These are phyloP conservation scores for Phalera bucephala DNA, from an alignment of 2,888 invertebrate species.

Conservation along the genomic window DNA sequence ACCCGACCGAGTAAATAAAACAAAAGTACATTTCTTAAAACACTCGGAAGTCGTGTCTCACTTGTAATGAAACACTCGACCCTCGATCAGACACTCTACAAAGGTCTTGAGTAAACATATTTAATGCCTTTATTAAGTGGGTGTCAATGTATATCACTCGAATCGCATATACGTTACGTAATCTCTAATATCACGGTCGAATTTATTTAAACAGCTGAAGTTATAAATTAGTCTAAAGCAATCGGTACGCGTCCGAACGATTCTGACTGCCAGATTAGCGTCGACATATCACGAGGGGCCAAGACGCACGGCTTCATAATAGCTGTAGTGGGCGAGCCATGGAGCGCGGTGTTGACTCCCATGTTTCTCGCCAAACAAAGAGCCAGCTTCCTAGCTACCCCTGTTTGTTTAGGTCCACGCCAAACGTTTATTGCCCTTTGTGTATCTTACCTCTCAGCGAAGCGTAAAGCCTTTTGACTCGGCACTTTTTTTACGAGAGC, in stretches of 20 bases:
- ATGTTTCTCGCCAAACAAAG: slow-evolving; percentile 80
- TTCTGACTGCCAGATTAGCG: slow-evolving; percentile 60
- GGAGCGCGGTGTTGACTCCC: slow-evolving; percentile 65
- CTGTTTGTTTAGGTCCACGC: slow-evolving; percentile 80
- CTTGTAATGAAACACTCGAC: slow-evolving; percentile 1
- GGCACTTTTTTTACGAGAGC: slow-evolving; percentile 78
- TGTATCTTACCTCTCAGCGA: slow-evolving; percentile 75
- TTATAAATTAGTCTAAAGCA: slow-evolving; percentile 24
- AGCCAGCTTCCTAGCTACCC: slow-evolving; percentile 82
- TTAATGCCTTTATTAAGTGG: neutral
- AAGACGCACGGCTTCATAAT: slow-evolving; percentile 38
- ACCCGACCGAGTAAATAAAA: slow-evolving; percentile 1
- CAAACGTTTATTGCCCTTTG: slow-evolving; percentile 81
- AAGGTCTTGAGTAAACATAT: neutral
- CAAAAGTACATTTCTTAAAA: neutral
- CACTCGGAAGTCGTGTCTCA: slow-evolving; percentile 1
- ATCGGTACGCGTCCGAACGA: slow-evolving; percentile 20
- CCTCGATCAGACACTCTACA: slow-evolving; percentile 2
- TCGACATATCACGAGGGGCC: slow-evolving; percentile 32
- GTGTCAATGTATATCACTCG: neutral
- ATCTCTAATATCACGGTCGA: slow-evolving; percentile 16
- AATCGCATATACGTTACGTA: neutral
- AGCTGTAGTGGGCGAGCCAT: slow-evolving; percentile 31
- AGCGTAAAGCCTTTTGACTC: slow-evolving; percentile 80
- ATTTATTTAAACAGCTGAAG: slow-evolving; percentile 14